Percentiles rank a stretch among this genome's conserved stretches.
These are phyloP conservation scores for Somateria mollissima DNA, from an alignment of 2,797 vertebrate species.

Conservation along the genomic window DNA sequence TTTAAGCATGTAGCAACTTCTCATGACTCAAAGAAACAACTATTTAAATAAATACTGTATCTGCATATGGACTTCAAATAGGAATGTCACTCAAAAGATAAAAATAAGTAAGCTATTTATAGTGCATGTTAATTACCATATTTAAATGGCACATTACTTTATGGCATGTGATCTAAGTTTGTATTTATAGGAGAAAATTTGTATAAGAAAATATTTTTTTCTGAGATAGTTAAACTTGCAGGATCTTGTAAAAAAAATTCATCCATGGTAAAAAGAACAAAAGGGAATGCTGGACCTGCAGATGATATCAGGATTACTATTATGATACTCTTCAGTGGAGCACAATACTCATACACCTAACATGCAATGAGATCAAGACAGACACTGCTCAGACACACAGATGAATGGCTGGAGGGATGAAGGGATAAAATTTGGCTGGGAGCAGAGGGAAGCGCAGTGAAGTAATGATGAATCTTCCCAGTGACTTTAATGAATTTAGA, in stretches of 20 bases:
- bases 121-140: not conserved
- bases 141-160: not conserved
- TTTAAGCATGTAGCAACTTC: not conserved
- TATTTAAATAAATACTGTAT: not conserved
- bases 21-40: not conserved
- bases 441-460: not conserved
- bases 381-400: not conserved
- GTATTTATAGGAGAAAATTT: not conserved
- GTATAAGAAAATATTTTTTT: not conserved
- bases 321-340: not conserved
- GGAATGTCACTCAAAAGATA: not conserved
- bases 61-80: not conserved
- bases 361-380: not conserved
- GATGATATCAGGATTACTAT: not conserved
- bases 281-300: not conserved
- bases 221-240: not conserved
- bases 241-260: not conserved
- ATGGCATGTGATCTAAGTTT: not conserved
- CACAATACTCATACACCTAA: not conserved
- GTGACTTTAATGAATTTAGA: not conserved
- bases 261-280: not conserved
- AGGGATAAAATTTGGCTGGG: not conserved
- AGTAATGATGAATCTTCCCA: not conserved
- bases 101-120: slow-evolving; percentile 27
- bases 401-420: not conserved